Evolutionary conservation across 2,888 invertebrate species (phyloP).

Genomic region (Portevinia maculata): DNA sequence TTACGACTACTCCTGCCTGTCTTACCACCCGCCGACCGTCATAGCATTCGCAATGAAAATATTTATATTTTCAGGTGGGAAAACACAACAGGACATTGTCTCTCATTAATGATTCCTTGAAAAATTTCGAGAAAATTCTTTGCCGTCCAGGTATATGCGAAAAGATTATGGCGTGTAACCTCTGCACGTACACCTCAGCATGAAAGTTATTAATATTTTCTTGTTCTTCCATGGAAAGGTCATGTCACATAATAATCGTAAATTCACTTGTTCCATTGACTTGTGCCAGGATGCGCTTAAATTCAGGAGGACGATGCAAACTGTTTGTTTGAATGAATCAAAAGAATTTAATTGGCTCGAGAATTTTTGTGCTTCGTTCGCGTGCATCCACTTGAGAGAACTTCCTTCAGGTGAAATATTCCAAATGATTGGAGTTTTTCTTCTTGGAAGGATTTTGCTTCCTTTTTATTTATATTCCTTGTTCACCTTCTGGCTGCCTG

Average conservation of each 20-base stretch:
- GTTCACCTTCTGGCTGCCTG: conserved; percentile 21
- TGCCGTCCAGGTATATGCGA: conserved; percentile 9
- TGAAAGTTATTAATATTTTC: conserved; percentile 31
- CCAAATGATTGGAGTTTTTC: conserved; percentile 58
- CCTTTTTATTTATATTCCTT: not conserved
- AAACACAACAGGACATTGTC: conserved; percentile 51
- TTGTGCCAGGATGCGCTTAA: conserved; percentile 64
- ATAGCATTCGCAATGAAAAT: conserved; percentile 38
- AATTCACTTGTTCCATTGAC: conserved; percentile 27
- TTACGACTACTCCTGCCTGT: not conserved
- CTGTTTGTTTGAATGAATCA: not conserved
- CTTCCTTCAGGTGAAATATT: conserved; percentile 61
- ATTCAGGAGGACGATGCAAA: conserved; percentile 15
- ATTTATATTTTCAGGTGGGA: conserved; percentile 47
- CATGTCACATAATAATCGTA: conserved; percentile 62
- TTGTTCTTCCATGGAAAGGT: conserved; percentile 45
- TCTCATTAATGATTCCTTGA: conserved; percentile 30
- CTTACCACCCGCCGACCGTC: conserved; percentile 6
- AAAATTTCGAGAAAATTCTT: conserved; percentile 6
- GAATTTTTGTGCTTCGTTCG: conserved; percentile 43
- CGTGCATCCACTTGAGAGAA: conserved; percentile 68
- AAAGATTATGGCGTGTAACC: conserved; percentile 25
- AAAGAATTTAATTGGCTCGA: conserved; percentile 66
- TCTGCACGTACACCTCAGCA: not conserved
- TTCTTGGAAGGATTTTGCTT: conserved; percentile 12